Evolutionary conservation across 2,797 vertebrate genomes (phyloP), one percentile per base, ranked within the genome.

Genomic region (Hydrocynus forskahlii): DNA sequence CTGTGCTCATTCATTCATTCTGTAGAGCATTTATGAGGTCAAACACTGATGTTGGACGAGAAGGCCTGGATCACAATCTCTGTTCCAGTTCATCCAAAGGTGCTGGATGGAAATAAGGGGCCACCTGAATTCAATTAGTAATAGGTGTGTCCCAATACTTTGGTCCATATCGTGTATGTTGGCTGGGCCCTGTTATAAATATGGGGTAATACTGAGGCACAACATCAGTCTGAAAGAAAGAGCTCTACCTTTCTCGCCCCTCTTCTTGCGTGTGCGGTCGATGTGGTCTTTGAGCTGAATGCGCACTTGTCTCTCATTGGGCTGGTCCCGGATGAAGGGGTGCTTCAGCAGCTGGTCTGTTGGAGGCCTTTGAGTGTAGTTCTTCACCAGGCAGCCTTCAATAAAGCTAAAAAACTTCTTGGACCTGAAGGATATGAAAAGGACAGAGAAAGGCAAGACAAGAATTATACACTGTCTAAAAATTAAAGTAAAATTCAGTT

Each of bases 381-480:
- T 99, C 94, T 99, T 99, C 89, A 99, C 97, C 91, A 99, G 94
- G 88, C 97, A 99, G 80, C 97, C 94, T 91, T 99, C 98, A 82
- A 99, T 98, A 92, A 99, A 99, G 92, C 96, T 99, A 91, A 99
- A 98, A 91, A 99, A 99, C 90, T 99, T 99, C 93, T 99, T 99
- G 0, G 98, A 99, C 98, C 98, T 99, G 78, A 55, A 13, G 40
- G 17, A 75, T 4, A 4, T 19, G 14, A 5, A 52, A 6, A 13
- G 7, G 6, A 21, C 13, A 29, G 1, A 29, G 43, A 66, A 8
- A 35, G 48, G 19, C 19, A 75, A 19, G 35, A 45, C 29, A 25
- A 21, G 1, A 73, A 70, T 43, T 23, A 10, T 25, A 10, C 4
- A 57, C 17, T n/a, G 4, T 16, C 13, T 17, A 54, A 14, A 45